These are phyloP conservation scores for Timandra comae DNA, from an alignment of 2,888 invertebrate genomes.

Conservation along the genomic window DNA sequence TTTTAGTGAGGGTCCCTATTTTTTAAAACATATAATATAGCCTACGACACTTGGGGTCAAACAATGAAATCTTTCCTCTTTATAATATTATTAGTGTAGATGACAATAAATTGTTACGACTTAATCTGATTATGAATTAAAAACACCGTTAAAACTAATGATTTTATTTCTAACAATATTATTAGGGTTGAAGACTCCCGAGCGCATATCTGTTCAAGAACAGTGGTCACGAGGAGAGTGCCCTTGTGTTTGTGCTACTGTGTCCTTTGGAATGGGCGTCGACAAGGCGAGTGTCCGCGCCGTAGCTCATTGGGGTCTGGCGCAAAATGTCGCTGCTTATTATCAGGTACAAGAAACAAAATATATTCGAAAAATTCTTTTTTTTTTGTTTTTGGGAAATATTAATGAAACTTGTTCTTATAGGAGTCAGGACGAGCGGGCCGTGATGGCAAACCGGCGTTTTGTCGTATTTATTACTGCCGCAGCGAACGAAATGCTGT, in stretches of 20 bases:
- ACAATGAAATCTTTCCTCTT: no score
- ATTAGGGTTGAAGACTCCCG: constrained; percentile 81
- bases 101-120: no score
- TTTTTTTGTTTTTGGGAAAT: constrained; percentile 1
- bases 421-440: constrained; percentile 98
- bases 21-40: no score
- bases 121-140: no score
- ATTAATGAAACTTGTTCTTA: not conserved
- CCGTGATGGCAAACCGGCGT: constrained; percentile 92
- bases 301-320: constrained; percentile 97
- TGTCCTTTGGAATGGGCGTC: constrained; percentile 99
- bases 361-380: no score
- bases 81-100: no score
- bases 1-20: no score
- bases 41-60: no score
- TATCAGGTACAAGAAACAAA: no score
- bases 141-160: no score
- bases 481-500: constrained; percentile 88
- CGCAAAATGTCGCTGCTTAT: constrained; percentile 96
- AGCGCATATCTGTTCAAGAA: constrained; percentile 88
- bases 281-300: constrained; percentile 97
- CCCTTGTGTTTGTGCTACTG: constrained; percentile 95
- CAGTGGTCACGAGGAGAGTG: constrained; percentile 94
- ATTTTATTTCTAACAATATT: constrained; percentile 3
- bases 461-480: constrained; percentile 94